Evolutionary conservation across 2,113 vertebrate genomes (phyloP), one percentile per base, ranked within the genome.

Genomic region (Indicator indicator): DNA sequence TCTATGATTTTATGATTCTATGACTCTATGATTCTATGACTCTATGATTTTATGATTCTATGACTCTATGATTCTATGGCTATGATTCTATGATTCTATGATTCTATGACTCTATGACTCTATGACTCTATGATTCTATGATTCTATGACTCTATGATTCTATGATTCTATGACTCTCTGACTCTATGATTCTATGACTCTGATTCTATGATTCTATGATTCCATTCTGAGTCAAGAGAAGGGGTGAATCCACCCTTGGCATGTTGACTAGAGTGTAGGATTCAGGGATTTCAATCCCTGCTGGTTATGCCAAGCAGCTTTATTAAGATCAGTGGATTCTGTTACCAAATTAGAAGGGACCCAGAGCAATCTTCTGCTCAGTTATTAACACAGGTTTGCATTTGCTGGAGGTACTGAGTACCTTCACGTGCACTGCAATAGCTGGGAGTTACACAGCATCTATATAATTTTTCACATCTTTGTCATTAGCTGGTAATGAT

Each of bases 401-500:
- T 94, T 97, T 98, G 97, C 98, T 98, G 98, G 97, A 98, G 98
- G 98, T 98, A 97, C 95, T 85, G 97, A 96, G 95, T 96, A 97
- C 97, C 95, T 98, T 98, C 96, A 97, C 75, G 95, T 98, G 97
- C 96, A 97, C 97, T 90, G 97, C 94, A 97, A 97, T 98, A 98
- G 97, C 98, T 98, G 96, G 97, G 97, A 98, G 97, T 98, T 97
- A 96, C 95, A 98, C 97, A 96, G 97, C 98, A 98, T 98, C 98
- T 98, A 94, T 98, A 98, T 99, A 98, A 99, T 99, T 99, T 98
- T 99, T 99, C 99, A 99, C 96, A 98, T 98, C 97, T 98, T 98
- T 98, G 98, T 99, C 99, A 99, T 99, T 99, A 99, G 98, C 98
- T 98, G 98, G 99, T 99, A 99, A 99, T 99, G 99, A 99, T 99